Base-by-base conservation (phyloP, 2,888 invertebrate genomes). In the Agrilus mali region DNA sequence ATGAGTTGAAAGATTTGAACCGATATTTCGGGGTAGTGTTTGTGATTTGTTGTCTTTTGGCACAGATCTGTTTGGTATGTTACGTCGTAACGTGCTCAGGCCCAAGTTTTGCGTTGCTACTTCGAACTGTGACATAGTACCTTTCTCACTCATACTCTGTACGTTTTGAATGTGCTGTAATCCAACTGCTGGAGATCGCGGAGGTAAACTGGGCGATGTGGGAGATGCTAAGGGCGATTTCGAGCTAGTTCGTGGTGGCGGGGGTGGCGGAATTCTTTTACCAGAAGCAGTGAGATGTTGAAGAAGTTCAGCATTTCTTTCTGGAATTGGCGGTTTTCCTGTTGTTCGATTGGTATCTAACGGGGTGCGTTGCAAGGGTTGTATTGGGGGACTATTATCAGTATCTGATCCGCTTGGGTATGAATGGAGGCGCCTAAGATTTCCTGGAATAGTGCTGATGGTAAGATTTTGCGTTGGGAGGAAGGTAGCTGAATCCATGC, bases 231-330 rank as follows among this genome's bases (percentile, higher is more conserved):
- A 70, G 1, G 90, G 90, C 14, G 89, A 88, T 58, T 87, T 82
- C 39, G 88, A 88, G 54, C 87, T 86, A 53, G 89, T 89, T 52
- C 90, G 76, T n/a, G 90, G 90, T 22, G 90, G 90, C 27, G 92
- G 87, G n/a, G 87, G 90, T 14, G 90, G 92, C 7, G 90, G 90
- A 36, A 86, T 80, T 42, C 86, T 76, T 56, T 85, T 78, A 45
- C 79, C 77, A 13, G 75, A 75, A 14, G 55, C 53, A 33, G 58
- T 59, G 36, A 82, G 78, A 61, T 85, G 69, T 45, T 82, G 81
- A 45, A 85, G 71, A 47, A 86, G 69, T 60, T 87, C 86, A 33
- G 82, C 78, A 60, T 86, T 86, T 20, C 87, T 74, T 67, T 87
- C 86, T 43, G 87, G 86, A 46, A 87, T 78, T 35, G 88, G 87